Evolutionary conservation across 2,113 vertebrate genomes (phyloP).

Genomic region (Notothenia coriiceps): DNA sequence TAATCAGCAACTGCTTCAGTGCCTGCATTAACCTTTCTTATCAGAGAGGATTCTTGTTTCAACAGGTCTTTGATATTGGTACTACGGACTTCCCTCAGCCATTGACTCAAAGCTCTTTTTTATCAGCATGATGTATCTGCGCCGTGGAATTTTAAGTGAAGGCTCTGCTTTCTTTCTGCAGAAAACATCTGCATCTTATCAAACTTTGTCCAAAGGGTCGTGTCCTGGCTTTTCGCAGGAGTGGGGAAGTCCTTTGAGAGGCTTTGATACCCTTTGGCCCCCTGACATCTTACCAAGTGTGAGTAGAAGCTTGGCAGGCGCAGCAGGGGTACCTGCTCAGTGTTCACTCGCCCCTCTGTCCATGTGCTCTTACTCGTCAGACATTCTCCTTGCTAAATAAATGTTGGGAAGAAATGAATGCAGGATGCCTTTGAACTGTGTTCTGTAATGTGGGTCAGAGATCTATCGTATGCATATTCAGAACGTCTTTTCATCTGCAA

Average conservation of each 20-base stretch:
- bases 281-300: conserved; percentile 60
- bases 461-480: conserved; percentile 82
- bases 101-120: conserved; percentile 52
- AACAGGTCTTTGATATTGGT: conserved; percentile 58
- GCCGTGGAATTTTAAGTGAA: conserved; percentile 64
- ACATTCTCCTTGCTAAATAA: conserved; percentile 51
- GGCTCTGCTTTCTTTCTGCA: conserved; percentile 53
- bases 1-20: conserved; percentile 66
- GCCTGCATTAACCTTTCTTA: conserved; percentile 78
- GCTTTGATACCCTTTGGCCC: conserved; percentile 57
- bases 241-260: conserved; percentile 60
- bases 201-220: conserved; percentile 62
- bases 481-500: conserved; percentile 80
- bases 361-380: conserved; percentile 32
- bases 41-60: conserved; percentile 55
- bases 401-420: conserved; percentile 57
- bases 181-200: conserved; percentile 80
- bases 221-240: conserved; percentile 51
- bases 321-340: conserved; percentile 52
- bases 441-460: conserved; percentile 84
- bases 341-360: conserved; percentile 44
- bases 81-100: conserved; percentile 52
- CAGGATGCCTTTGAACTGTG: conserved; percentile 79
- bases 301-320: conserved; percentile 61
- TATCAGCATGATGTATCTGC: conserved; percentile 69